Evolutionary conservation across 2,113 vertebrate species (phyloP), one percentile per base, ranked within the genome.

Genomic region (Thomomys bottae): DNA sequence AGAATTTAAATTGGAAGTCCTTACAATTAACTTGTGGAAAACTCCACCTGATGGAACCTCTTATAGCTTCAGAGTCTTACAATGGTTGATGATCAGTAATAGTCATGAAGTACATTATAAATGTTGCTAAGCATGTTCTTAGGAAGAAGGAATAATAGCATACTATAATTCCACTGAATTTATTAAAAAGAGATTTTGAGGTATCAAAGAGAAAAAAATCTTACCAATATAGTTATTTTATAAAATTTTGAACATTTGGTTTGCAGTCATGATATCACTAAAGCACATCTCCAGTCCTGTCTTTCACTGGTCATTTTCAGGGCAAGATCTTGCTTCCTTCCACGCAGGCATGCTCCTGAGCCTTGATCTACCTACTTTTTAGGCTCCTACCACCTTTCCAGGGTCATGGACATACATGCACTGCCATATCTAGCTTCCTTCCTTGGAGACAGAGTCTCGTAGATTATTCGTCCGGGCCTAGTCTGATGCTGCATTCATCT

Each of bases 1-100:
- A 84, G 54, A 91, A 89, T 95, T 91, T 67, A 94, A 32, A 91
- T 92, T 73, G 61, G 21, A 61, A 8, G 21, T 15, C 49, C 14
- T 54, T 54, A 54, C 17, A 12, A 94, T 89, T 88, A 75, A 76
- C 73, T 45, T 68, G 36, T 8, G 4, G 20, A 12, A 54, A 17
- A 15, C 49, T 54, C 49, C 14, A 49, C 45, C 45, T 49, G 11
- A 11, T 49, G 14, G 14, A 49, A 12, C 9, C 14, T 5, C 9
- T 49, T 12, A 0, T 40, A 59, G 73, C 81, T 86, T 57, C 36
- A 80, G 42, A 49, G 64, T 89, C 73, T 66, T 42, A 59, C 28
- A 79, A 70, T 24, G n/a, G 40, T 17, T 71, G 40, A 79, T 66
- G 24, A 24, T 84, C 40, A 54, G 59, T 59, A 6, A 32, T 84